Conservation (phyloP, 2,113 vertebrate species). For the Lagenorhynchus albirostris region DNA sequence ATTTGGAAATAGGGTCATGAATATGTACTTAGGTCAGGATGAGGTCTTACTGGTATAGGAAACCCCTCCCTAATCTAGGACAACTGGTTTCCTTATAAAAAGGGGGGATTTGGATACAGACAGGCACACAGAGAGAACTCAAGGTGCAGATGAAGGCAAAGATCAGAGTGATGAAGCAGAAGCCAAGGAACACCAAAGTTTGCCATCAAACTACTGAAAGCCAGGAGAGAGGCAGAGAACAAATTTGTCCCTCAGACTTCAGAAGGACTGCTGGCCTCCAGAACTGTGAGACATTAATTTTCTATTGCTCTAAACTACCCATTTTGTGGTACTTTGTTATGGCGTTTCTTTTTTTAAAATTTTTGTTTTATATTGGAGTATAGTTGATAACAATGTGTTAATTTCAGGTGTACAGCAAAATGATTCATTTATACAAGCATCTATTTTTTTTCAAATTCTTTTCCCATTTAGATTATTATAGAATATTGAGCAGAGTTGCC, state of each 20-base stretch:
- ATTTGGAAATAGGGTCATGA: not conserved
- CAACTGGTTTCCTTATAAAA: not conserved
- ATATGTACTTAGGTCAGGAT: not conserved
- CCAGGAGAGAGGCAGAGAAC: not conserved
- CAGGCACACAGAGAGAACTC: not conserved
- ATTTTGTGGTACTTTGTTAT: not conserved
- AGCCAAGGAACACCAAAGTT: not conserved
- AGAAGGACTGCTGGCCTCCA: not conserved
- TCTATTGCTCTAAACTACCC: not conserved
- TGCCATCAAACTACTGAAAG: not conserved
- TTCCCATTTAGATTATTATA: not conserved
- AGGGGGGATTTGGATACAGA: not conserved
- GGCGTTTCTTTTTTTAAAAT: not conserved
- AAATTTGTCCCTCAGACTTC: not conserved
- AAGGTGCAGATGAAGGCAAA: not conserved
- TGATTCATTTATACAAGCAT: not conserved
- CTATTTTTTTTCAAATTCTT: not conserved
- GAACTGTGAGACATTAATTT: not conserved
- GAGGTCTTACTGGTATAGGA: not conserved
- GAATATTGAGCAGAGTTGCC: not conserved
- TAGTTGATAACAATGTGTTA: not conserved
- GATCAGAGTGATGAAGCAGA: not conserved
- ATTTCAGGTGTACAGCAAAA: not conserved
- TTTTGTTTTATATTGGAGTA: not conserved
- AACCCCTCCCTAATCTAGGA: not conserved